A percentile compares a stretch with the other conserved stretches of the same genome.
Conservation (phyloP, 2,888 invertebrate genomes). For the Toxonevra muliebris region DNA sequence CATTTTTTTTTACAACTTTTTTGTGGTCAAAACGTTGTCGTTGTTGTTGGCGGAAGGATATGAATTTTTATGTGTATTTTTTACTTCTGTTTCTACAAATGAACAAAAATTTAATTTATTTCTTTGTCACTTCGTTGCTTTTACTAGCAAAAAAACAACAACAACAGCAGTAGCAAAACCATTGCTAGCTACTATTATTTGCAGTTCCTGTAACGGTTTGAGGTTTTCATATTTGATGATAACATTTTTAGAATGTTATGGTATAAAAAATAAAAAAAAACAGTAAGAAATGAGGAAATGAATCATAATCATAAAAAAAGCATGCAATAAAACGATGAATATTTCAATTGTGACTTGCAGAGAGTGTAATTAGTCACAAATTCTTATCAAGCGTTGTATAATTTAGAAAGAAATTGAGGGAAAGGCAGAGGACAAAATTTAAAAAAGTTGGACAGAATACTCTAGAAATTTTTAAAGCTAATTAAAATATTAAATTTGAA, state of each 20-base stretch:
- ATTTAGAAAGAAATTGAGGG: not conserved
- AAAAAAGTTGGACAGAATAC: no score
- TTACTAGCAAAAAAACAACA: no score
- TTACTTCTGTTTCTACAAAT: not conserved
- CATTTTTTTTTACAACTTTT: no score
- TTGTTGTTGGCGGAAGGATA: slow-evolving; percentile 10
- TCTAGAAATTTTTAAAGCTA: no score
- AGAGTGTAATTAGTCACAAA: slow-evolving; percentile 3
- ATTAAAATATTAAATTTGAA: no score
- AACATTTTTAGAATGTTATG: slow-evolving; percentile 7
- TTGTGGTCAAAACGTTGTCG: not conserved
- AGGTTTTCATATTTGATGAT: not conserved
- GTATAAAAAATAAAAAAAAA: not conserved
- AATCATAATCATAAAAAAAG: not conserved
- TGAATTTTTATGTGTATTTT: slow-evolving; percentile 9
- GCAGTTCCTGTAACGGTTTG: not conserved
- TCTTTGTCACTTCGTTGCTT: slow-evolving; percentile 1
- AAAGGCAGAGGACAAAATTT: not conserved
- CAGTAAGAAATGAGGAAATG: not conserved
- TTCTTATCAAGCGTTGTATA: not conserved
- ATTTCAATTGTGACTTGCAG: not conserved
- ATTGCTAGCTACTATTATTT: not conserved
- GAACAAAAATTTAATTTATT: slow-evolving; percentile 18
- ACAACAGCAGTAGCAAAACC: no score
- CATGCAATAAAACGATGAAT: not conserved